Conservation (phyloP, 2,888 invertebrate genomes). For the Caenorhabditis becei region DNA sequence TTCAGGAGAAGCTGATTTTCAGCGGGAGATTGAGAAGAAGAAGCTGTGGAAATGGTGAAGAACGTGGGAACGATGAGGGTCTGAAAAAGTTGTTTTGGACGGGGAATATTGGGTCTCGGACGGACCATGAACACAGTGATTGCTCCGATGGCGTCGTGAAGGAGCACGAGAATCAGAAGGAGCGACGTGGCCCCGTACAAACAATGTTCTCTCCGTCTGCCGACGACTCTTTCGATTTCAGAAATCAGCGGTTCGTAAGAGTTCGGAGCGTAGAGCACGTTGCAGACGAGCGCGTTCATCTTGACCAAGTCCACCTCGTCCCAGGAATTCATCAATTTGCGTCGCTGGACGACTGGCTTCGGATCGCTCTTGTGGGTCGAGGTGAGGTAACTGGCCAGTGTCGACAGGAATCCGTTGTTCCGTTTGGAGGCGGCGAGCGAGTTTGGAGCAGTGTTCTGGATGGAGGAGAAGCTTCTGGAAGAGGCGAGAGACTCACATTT, state of each 20-base stretch:
- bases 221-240: slow-evolving; percentile 45
- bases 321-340: slow-evolving; percentile 48
- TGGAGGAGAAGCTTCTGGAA: not conserved
- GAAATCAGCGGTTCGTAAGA: slow-evolving; percentile 32
- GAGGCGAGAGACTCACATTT: not conserved
- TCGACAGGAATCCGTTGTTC: slow-evolving; percentile 48
- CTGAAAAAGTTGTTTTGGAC: slow-evolving; percentile 16
- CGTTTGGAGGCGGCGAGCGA: not conserved
- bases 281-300: slow-evolving; percentile 46
- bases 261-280: slow-evolving; percentile 32
- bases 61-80: slow-evolving; percentile 48
- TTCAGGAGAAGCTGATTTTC: slow-evolving; percentile 14
- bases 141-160: slow-evolving; percentile 51
- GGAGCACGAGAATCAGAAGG: slow-evolving; percentile 12
- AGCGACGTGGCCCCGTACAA: slow-evolving; percentile 18
- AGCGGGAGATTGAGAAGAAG: not conserved
- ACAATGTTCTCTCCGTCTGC: slow-evolving; percentile 39
- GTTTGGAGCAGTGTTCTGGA: slow-evolving; percentile 9
- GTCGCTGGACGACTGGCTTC: slow-evolving; percentile 18
- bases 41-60: slow-evolving; percentile 30
- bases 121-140: slow-evolving; percentile 42
- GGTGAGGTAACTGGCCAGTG: slow-evolving; percentile 56
- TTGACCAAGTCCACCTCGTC: slow-evolving; percentile 52
- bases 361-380: slow-evolving; percentile 39
- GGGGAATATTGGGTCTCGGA: too few relatives aligned